Percentiles rank a stretch among this genome's conserved stretches.
phyloP scores from a whole-genome alignment of 2,797 vertebrate genomes.

The Austrolebias charrua region DNA sequence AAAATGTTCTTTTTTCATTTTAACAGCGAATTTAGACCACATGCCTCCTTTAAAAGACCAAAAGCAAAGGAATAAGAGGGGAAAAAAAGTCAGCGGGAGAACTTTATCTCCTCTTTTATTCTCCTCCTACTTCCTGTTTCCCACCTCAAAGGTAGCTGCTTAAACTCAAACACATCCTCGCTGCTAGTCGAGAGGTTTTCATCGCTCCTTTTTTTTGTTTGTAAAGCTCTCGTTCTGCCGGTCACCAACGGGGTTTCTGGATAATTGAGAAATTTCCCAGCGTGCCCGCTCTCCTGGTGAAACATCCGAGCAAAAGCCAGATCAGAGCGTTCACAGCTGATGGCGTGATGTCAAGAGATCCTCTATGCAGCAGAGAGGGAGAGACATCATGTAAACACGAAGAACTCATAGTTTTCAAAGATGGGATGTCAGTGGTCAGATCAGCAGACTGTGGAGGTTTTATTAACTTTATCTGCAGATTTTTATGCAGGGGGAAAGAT shows the following conservation, averaged over 20 bases:
- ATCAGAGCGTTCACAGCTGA: constrained; percentile 56
- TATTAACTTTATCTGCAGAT: not conserved
- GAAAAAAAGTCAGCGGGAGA: constrained; percentile 30
- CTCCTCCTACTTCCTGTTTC: constrained; percentile 47
- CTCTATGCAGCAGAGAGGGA: constrained; percentile 28
- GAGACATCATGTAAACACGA: constrained; percentile 15
- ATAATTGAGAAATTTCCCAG: constrained; percentile 63
- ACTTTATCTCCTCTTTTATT: constrained; percentile 28
- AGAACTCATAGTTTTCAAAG: constrained; percentile 23
- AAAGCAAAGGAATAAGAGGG: constrained; percentile 13
- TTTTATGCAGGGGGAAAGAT: no score
- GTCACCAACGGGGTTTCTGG: constrained; percentile 48
- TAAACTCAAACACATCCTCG: constrained; percentile 25
- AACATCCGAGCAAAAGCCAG: constrained; percentile 46
- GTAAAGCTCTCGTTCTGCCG: constrained; percentile 23
- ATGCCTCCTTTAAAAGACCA: constrained; percentile 10
- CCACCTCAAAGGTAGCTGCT: constrained; percentile 41
- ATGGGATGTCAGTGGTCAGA: constrained; percentile 2
- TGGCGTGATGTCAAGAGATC: constrained; percentile 51
- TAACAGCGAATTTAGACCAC: constrained; percentile 22
- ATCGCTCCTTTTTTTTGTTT: constrained; percentile 29
- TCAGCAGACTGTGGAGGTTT: not conserved
- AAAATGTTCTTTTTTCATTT: no score
- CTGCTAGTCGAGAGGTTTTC: constrained; percentile 15
- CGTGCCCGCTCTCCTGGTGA: constrained; percentile 54